Evolutionary conservation across 1,140 invertebrate genomes (phyloP).

Genomic region (Drosophila subpulchrella): DNA sequence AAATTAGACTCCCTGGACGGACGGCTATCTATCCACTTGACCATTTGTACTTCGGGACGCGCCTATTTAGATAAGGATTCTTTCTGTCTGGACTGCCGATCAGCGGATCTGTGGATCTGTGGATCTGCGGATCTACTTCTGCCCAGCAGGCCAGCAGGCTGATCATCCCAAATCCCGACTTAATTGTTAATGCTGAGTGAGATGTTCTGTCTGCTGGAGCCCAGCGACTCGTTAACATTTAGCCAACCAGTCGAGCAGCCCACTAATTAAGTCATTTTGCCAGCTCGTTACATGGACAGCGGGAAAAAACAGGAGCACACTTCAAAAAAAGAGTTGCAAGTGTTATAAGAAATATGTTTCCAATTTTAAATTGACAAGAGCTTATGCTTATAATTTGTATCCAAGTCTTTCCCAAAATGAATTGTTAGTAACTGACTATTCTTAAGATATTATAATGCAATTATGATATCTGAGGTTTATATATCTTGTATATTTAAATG

Average conservation of each 20-base stretch:
- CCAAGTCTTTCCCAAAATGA: too few species aligned
- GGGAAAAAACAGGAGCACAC: conserved; percentile 24
- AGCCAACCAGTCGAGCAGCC: conserved; percentile 27
- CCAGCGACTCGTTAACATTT: conserved; percentile 51
- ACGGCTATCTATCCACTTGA: conserved; percentile 66
- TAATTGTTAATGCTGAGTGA: conserved; percentile 57
- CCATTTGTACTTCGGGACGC: conserved; percentile 80
- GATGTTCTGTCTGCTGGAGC: conserved; percentile 43
- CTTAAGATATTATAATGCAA: too few species aligned
- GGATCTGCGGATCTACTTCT: conserved; percentile 9
- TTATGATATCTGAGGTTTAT: too few species aligned
- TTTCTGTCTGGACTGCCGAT: conserved; percentile 4
- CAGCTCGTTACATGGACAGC: conserved; percentile 66
- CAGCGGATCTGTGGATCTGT: not conserved
- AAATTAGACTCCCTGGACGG: conserved; percentile 68
- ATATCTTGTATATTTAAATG: too few species aligned
- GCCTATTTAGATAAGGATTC: conserved; percentile 75
- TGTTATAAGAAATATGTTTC: too few species aligned
- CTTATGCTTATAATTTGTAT: too few species aligned
- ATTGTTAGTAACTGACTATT: too few species aligned
- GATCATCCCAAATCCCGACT: conserved; percentile 37
- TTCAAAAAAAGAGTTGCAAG: not conserved
- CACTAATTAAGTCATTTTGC: conserved; percentile 81
- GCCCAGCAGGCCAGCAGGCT: conserved; percentile 27
- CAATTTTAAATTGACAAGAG: too few species aligned